These are phyloP conservation scores for Ophiothrix spiculata DNA, from an alignment of 35 echinoderm and acorn worm species.

Conservation along the genomic window DNA sequence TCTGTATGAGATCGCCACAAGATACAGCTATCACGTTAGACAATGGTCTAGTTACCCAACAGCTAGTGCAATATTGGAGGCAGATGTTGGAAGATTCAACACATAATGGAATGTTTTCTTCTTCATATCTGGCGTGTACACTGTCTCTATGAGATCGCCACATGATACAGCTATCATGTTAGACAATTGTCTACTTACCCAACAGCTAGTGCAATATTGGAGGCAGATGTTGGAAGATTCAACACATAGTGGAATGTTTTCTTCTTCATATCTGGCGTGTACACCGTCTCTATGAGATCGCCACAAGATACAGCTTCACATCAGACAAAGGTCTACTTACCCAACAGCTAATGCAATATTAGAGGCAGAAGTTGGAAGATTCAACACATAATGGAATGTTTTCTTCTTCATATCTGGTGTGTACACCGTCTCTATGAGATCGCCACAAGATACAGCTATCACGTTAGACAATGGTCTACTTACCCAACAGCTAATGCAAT, in stretches of 20 bases:
- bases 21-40: too few relatives aligned
- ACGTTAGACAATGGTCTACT: slow-evolving; percentile 61
- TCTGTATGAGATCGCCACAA: too few relatives aligned
- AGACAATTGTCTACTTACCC: slow-evolving; percentile 93
- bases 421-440: slow-evolving; percentile 93
- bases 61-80: slow-evolving; percentile 89
- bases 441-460: slow-evolving; percentile 84
- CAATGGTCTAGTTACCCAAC: slow-evolving; percentile 78
- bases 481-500: slow-evolving; percentile 96
- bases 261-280: slow-evolving; percentile 92
- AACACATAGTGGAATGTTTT: slow-evolving; percentile 96
- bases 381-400: slow-evolving; percentile 92
- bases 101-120: slow-evolving; percentile 99
- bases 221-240: slow-evolving; percentile 87
- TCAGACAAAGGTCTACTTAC: too few relatives aligned
- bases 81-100: slow-evolving; percentile 87
- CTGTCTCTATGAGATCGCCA: slow-evolving; percentile 90
- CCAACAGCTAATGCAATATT: slow-evolving; percentile 96
- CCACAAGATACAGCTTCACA: slow-evolving; percentile 84
- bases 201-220: slow-evolving; percentile 92
- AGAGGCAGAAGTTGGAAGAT: slow-evolving; percentile 85
- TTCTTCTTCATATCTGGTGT: slow-evolving; percentile 96
- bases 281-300: slow-evolving; percentile 91
- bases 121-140: slow-evolving; percentile 90
- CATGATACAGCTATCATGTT: slow-evolving; percentile 88